Evolutionary conservation across 2,888 invertebrate species (phyloP), one percentile per base, ranked within the genome.

Genomic region (Lacanobia oleracea): DNA sequence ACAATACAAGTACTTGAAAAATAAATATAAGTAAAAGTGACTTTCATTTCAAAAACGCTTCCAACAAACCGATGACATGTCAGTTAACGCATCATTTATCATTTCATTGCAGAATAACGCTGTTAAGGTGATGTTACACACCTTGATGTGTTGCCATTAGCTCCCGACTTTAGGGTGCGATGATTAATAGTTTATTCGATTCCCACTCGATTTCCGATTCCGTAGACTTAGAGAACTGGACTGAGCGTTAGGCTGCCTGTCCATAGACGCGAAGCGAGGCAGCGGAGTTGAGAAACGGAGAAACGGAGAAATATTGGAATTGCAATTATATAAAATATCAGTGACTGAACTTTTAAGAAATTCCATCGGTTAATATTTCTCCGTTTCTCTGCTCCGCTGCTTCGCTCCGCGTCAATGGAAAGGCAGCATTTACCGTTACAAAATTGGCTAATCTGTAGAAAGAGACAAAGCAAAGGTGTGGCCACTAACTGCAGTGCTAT

Each of bases 141-240:
- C 89, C 89, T 89, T 88, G 86, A 82, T 77, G 76, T 81, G 79
- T 77, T 64, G 67, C 83, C 74, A 77, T 78, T 81, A 79, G 69
- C 59, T 59, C 59, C 75, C 66, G 66, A 76, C 72, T 79, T 81
- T 78, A 79, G 76, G 79, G 87, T 82, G 81, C 63, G 71, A 86
- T 88, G 88, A 90, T 88, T 86, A 88, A 90, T 90, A 43, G 85
- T 81, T 74, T 70, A 74, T 67, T 77, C 84, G 72, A 79, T 83
- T 82, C 75, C 77, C 72, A 81, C 77, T 82, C 81, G 80, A 74
- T 61, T 45, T 8, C 18, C 48, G 18, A 48, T 48, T 48, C 48
- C 48, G 18, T 1, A 48, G 16, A 48, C 48, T 14, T 45, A 48
- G 45, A 48, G 45, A 18, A 18, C 48, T 48, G 48, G 48, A 18